Conservation (phyloP, 2,797 vertebrate species). For the Notamacropus eugenii region DNA sequence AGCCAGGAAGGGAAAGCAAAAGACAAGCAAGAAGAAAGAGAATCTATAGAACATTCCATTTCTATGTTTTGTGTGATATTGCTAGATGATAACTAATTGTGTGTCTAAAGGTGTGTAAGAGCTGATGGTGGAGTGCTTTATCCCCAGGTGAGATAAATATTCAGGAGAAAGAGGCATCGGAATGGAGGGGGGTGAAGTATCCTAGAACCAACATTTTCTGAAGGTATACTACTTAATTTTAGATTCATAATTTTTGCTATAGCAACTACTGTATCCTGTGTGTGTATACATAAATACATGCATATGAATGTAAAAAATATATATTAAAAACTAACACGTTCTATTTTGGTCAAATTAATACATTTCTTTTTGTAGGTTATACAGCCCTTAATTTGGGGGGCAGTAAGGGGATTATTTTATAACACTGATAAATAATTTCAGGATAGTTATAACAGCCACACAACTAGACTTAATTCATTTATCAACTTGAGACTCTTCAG, state of each 20-base stretch:
- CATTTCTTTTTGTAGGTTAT: conserved; percentile 54
- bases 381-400: conserved; percentile 37
- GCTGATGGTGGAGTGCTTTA: not conserved
- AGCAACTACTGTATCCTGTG: conserved; percentile 37
- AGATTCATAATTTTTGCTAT: conserved; percentile 40
- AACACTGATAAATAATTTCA: conserved; percentile 71
- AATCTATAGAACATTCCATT: not conserved
- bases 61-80: not conserved
- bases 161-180: not conserved
- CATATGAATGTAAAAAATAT: not conserved
- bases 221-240: conserved; percentile 41
- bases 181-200: not conserved
- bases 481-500: conserved; percentile 70
- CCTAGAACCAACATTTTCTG: not conserved
- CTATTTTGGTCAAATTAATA: conserved; percentile 68
- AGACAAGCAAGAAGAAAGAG: conserved; percentile 16
- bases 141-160: not conserved
- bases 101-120: not conserved
- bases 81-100: not conserved
- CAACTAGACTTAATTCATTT: conserved; percentile 74
- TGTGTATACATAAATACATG: not conserved
- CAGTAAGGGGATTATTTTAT: conserved; percentile 61
- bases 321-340: conserved; percentile 27
- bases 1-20: not conserved
- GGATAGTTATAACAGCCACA: conserved; percentile 62